These are phyloP conservation scores for Pyrgus malvae DNA, from an alignment of 2,888 invertebrate species.

Conservation along the genomic window DNA sequence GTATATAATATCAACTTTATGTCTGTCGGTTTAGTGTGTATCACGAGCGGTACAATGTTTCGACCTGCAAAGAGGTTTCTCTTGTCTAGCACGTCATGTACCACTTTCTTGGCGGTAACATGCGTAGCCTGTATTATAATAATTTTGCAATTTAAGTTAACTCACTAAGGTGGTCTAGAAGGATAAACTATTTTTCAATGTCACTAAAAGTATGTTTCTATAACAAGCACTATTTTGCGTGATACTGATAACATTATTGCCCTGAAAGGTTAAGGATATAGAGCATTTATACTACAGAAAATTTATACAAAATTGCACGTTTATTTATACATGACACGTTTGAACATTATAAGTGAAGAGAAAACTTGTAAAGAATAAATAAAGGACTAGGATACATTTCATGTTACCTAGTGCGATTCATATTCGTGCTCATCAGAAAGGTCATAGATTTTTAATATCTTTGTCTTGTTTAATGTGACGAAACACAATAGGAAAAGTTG, in stretches of 20 bases:
- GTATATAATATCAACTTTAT: not conserved
- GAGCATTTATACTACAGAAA: too few relatives aligned
- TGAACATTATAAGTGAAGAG: conserved; percentile 44
- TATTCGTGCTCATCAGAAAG: conserved; percentile 8
- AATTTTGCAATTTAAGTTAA: conserved; percentile 16
- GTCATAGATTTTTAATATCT: too few relatives aligned
- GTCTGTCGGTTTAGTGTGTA: not conserved
- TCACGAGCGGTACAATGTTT: conserved; percentile 16
- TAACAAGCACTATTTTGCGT: not conserved
- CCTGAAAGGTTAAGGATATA: not conserved
- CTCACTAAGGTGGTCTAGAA: not conserved
- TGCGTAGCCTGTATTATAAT: conserved; percentile 15
- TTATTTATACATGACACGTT: conserved; percentile 36
- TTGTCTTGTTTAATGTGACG: too few relatives aligned
- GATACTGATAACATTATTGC: not conserved
- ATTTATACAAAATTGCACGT: conserved; percentile 21
- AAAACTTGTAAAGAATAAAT: conserved; percentile 53
- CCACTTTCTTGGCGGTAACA: conserved; percentile 20
- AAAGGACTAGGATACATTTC: conserved; percentile 23
- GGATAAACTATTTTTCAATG: not conserved
- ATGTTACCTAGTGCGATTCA: not conserved
- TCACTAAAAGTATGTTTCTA: conserved; percentile 8
- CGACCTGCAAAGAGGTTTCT: conserved; percentile 15
- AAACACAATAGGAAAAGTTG: too few relatives aligned
- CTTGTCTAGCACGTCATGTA: conserved; percentile 10